Evolutionary conservation across 2,113 vertebrate species (phyloP), one percentile per base, ranked within the genome.

Genomic region (Sceloporus tristichus): DNA sequence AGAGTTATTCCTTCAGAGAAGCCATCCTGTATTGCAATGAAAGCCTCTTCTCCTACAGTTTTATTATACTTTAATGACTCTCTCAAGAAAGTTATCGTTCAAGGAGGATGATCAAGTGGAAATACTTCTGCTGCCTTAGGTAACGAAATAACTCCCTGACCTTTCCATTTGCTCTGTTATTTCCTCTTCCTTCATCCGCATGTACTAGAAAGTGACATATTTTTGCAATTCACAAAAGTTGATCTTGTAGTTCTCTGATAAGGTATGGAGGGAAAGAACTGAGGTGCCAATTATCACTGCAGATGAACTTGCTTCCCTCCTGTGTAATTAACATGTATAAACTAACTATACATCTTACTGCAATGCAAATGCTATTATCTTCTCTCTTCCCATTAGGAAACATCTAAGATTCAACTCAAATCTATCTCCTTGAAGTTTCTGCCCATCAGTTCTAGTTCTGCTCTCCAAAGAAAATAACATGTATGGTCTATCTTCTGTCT

Each of bases 31-130:
- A 68, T 0, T 54, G 82, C 56, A 66, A 86, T n/a, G 70, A 91
- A 77, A 16, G 84, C 48, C 68, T 88, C 4, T 53, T 87, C 54
- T 74, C 81, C 53, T 81, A 5, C 85, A 84, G 82, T 88, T 96
- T 93, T 92, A 89, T 93, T 90, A 84, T 25, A 86, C 25, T 86
- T 93, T 89, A 93, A 90, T 87, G 91, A 95, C 90, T 73, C 87
- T 91, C 86, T 71, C 87, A 88, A 85, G 90, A 91, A 88, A 93
- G 84, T 91, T 68, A 83, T 81, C 90, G 75, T 65, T 93, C 54
- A 73, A 91, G 86, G 68, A 48, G 88, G 88, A 89, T 79, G 82
- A 92, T 89, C 90, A 27, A 93, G 70, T 1, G 2, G 75, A 89
- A 76, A 62, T 91, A 89, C 80, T 0, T 0, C 73, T 90, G 62